These are phyloP conservation scores for Hyla sarda DNA, from an alignment of 2,113 vertebrate species.

Conservation along the genomic window DNA sequence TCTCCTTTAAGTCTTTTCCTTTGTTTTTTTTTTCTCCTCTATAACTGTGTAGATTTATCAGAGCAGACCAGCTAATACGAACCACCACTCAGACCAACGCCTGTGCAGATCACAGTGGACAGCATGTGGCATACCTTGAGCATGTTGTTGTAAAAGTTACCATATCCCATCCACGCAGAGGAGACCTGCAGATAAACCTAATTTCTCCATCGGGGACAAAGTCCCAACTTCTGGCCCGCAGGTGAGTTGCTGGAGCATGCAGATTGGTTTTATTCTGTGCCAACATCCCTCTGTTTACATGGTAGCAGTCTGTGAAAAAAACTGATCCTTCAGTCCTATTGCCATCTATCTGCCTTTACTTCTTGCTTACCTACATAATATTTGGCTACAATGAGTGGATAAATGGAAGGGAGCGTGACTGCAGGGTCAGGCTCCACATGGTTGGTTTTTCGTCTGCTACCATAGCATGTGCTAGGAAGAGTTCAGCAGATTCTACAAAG, in stretches of 20 bases:
- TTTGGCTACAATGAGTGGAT: background rate
- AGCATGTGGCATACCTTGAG: slow-evolving; percentile 81
- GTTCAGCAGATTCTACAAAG: too few relatives aligned
- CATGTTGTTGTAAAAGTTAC: slow-evolving; percentile 84
- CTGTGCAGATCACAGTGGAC: slow-evolving; percentile 78
- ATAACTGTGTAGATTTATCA: slow-evolving; percentile 77
- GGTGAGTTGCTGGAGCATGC: slow-evolving; percentile 69
- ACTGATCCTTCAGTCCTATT: background rate
- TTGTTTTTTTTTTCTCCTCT: background rate
- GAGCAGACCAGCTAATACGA: slow-evolving; percentile 77
- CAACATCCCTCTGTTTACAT: background rate
- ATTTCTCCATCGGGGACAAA: slow-evolving; percentile 85
- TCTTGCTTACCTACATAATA: too few relatives aligned
- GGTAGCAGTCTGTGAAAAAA: background rate
- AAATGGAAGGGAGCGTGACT: background rate
- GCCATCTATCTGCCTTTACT: background rate
- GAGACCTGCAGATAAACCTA: slow-evolving; percentile 90
- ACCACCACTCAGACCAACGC: slow-evolving; percentile 75
- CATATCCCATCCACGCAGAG: slow-evolving; percentile 83
- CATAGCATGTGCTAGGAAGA: too few relatives aligned
- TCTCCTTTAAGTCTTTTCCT: too few relatives aligned
- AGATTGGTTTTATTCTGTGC: background rate
- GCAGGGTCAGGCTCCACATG: too few relatives aligned
- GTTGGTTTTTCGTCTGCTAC: too few relatives aligned
- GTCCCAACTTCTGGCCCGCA: slow-evolving; percentile 85